Evolutionary conservation across 2,888 invertebrate genomes (phyloP), one percentile per base, ranked within the genome.

Genomic region (Lepetodrilus schrolli): DNA sequence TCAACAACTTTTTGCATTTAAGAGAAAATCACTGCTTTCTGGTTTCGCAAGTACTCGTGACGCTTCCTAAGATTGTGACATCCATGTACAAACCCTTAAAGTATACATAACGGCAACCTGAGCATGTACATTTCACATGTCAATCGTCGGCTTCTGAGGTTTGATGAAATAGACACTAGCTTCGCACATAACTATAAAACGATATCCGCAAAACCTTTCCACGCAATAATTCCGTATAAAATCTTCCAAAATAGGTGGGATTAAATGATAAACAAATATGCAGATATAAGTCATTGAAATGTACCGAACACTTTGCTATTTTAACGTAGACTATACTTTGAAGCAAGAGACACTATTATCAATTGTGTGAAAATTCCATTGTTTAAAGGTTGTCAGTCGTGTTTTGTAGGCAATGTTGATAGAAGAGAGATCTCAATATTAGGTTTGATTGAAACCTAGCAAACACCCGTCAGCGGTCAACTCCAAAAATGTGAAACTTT

Each of bases 361-460:
- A 34, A 58, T 58, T 58, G 58, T 58, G 58, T 58, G 58, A 58
- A 58, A 58, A 58, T 58, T 58, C 58, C 30, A 30, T 26, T 58
- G 58, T 58, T 17, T 26, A 58, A 26, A 30, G 58, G 34, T 58
- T 30, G 17, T 30, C 17, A 58, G 26, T 58, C 34, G 23, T 58
- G 58, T 58, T 58, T 58, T n/a, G 58, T 58, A 34, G 34, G 30
- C 58, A 58, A 58, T 58, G 58, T 58, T 58, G 58, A 58, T 58
- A 26, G 30, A 30, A n/a, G 58, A 17, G 26, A 26, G 5, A 34
- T 34, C 58, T 30, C 34, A 58, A 58, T 58, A 58, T 58, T 58
- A 58, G 58, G 26, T 58, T 34, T 58, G 58, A 58, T 58, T 58
- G 58, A 30, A 58, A 58, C 34, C 23, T 17, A 13, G 58, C 13